phyloP scores from a whole-genome alignment of 1,140 invertebrate species.

The Calephelis virginiensis region DNA sequence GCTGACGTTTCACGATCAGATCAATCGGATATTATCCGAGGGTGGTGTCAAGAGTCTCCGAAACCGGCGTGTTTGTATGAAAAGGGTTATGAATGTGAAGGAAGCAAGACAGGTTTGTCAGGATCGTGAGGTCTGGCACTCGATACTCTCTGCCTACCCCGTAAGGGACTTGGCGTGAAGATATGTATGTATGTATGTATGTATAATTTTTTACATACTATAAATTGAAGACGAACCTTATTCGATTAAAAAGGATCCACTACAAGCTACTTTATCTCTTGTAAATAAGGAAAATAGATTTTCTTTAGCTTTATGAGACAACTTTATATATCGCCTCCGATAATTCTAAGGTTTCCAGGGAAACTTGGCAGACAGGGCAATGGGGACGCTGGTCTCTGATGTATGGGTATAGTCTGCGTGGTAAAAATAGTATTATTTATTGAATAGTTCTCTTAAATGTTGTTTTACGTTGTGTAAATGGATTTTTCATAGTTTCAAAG shows the following conservation, averaged over 20 bases:
- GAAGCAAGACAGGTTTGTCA: no score
- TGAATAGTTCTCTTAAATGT: not conserved
- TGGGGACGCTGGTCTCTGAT: not conserved
- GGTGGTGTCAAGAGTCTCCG: no score
- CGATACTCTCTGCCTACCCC: no score
- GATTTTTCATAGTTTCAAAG: no score
- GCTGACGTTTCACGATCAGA: no score
- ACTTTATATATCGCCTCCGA: slow-evolving; percentile 6
- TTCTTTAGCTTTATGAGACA: slow-evolving; percentile 13
- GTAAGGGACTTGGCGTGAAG: no score
- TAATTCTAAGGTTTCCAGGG: not conserved
- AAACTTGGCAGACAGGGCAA: slow-evolving; percentile 7
- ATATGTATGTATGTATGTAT: no score
- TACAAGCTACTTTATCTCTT: not conserved
- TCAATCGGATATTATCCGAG: no score
- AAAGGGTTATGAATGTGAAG: no score
- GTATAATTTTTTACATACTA: not conserved
- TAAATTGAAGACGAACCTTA: not conserved
- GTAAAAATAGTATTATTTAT: not conserved
- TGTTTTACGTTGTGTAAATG: no score
- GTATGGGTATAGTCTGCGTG: not conserved
- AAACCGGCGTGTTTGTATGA: no score
- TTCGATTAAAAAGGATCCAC: slow-evolving; percentile 2
- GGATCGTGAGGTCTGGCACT: no score
- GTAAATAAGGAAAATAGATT: slow-evolving; percentile 4